Base-by-base conservation (phyloP, 2,113 vertebrate species). In the Rhinichthys klamathensis region DNA sequence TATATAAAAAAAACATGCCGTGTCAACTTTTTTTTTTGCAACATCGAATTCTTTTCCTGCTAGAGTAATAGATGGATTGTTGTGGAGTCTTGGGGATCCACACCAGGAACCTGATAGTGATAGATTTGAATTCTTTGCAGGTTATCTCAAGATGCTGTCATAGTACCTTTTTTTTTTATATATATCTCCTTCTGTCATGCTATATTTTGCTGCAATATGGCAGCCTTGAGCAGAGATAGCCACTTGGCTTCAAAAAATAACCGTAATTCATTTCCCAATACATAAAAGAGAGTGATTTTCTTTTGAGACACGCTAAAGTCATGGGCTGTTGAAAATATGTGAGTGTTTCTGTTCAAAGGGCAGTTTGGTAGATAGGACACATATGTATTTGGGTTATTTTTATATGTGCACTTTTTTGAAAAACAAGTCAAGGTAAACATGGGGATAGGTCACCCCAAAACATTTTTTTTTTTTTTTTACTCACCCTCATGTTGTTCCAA, bases 171-270 rank as follows among this genome's bases (percentile, higher is more conserved):
- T 41, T n/a, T 70, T 41, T 41, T n/a, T n/a, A n/a, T 6, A 70
- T 41, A 70, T 70, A 70, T 41, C 67, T 41, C 23, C 67, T 70
- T 70, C 67, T 70, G 67, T 70, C 35, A 70, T 70, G 67, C 67
- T 41, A 38, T 2, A 70, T 56, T 23, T 23, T 78, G 30, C 75
- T 78, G 51, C 49, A 58, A 38, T 78, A 30, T 78, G 75, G 27
- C 51, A 23, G 75, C 30, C 75, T 78, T 32, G 51, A 78, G 75
- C 75, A 58, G 30, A 58, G 51, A 13, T 38, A 78, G 21, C 51
- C 6, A 13, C 51, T 77, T 58, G 51, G 75, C 18, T 77, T 77
- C 30, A 58, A 70, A 70, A 70, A 70, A 70, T 8, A 70, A 6
- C 35, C 1, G 9, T 38, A 70, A 38, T 70, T 70, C 8, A 70